phyloP scores from a whole-genome alignment of 2,113 vertebrate genomes.

The rabbit (Oryctolagus cuniculus) region DNA sequence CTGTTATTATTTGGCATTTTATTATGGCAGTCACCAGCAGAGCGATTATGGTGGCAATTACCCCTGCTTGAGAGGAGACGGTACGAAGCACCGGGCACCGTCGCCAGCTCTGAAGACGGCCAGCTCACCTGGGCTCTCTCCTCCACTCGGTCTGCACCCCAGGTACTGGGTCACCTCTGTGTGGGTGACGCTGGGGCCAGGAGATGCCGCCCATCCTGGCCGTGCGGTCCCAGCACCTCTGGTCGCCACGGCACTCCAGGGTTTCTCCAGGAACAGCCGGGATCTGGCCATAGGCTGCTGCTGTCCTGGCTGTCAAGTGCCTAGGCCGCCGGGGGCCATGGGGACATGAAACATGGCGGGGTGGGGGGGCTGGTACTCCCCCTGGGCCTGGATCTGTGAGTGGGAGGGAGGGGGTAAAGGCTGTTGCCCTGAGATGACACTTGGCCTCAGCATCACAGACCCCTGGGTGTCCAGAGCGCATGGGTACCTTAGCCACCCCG shows the following conservation, averaged over 20 bases:
- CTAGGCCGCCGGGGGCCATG: not conserved
- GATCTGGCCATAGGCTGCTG: not conserved
- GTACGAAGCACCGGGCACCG: too few relatives aligned
- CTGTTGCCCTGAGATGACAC: not conserved
- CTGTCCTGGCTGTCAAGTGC: not conserved
- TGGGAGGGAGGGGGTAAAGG: not conserved
- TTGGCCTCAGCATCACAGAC: not conserved
- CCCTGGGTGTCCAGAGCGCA: not conserved
- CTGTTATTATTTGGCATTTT: not conserved
- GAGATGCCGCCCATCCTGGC: too few relatives aligned
- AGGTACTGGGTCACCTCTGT: too few relatives aligned
- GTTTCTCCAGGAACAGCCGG: not conserved
- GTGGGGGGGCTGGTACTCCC: not conserved
- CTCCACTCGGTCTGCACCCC: not conserved
- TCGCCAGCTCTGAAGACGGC: not conserved
- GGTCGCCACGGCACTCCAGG: too few relatives aligned
- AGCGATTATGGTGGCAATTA: too few relatives aligned
- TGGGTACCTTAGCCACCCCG: not conserved
- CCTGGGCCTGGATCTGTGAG: rapidly evolving
- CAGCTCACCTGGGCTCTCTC: too few relatives aligned
- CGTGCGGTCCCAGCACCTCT: too few relatives aligned
- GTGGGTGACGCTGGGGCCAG: too few relatives aligned
- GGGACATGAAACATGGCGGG: not conserved
- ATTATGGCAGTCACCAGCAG: not conserved
- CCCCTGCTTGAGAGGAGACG: too few relatives aligned